phyloP scores from a whole-genome alignment of 2,797 vertebrate genomes.

The Euthynnus affinis region DNA sequence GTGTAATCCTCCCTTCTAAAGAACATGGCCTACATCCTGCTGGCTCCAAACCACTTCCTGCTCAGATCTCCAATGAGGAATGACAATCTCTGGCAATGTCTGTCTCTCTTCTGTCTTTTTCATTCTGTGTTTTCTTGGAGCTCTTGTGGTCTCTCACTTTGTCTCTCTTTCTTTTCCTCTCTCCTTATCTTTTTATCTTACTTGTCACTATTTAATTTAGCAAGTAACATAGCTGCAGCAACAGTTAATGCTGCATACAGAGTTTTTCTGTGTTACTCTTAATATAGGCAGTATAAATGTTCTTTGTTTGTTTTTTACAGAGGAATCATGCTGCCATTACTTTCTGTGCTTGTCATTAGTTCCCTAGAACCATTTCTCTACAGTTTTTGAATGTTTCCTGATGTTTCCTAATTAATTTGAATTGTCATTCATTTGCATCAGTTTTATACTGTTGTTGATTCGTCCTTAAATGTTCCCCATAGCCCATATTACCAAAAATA shows the following conservation, averaged over 20 bases:
- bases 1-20: constrained; percentile 73
- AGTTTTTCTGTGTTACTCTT: neutral
- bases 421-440: constrained; percentile 3
- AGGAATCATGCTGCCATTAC: neutral
- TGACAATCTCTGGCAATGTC: constrained; percentile 41
- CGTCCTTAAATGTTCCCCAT: constrained; percentile 43
- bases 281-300: neutral
- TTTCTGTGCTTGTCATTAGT: neutral
- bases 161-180: neutral
- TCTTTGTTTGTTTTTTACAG: neutral
- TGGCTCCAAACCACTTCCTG: constrained; percentile 64
- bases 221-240: neutral
- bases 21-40: constrained; percentile 67
- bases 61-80: constrained; percentile 51
- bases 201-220: constrained; percentile 1
- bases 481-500: constrained; percentile 54
- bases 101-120: constrained; percentile 34
- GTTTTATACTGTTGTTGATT: neutral
- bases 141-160: constrained; percentile 3
- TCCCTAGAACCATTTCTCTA: constrained; percentile 1
- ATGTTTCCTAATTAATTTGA: constrained; percentile 8
- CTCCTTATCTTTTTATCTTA: neutral
- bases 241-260: constrained; percentile 6
- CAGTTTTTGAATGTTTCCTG: neutral
- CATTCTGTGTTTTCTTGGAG: constrained; percentile 10